These are phyloP conservation scores for Acipenser ruthenus DNA, from an alignment of 2,797 vertebrate species.

Conservation along the genomic window DNA sequence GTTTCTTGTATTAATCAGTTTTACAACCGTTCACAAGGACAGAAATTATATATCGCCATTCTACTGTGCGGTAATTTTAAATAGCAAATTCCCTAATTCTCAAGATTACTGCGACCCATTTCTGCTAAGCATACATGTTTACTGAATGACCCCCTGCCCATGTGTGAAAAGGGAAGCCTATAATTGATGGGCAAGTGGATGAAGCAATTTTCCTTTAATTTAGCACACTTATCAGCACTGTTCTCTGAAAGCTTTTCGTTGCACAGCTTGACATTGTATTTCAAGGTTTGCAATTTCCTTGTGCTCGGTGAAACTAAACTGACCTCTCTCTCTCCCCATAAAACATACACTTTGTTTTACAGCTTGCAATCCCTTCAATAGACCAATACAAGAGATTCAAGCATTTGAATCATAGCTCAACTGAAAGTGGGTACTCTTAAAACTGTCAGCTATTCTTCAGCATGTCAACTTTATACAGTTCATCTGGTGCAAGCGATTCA, in stretches of 20 bases:
- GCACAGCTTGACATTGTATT: constrained; percentile 21
- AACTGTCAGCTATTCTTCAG: no score
- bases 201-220: constrained; percentile 32
- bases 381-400: constrained; percentile 27
- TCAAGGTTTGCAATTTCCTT: constrained; percentile 20
- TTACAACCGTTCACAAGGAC: constrained; percentile 15
- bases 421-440: not conserved
- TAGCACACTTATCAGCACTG: constrained; percentile 16
- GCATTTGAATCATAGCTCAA: constrained; percentile 32
- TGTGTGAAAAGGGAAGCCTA: not conserved
- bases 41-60: constrained; percentile 5
- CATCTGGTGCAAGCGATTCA: no score
- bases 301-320: constrained; percentile 5
- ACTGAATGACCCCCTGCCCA: not conserved
- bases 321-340: constrained; percentile 16
- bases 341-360: constrained; percentile 29
- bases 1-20: no score
- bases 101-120: constrained; percentile 5
- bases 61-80: constrained; percentile 1
- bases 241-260: constrained; percentile 4
- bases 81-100: not conserved
- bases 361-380: constrained; percentile 29
- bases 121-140: constrained; percentile 7
- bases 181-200: constrained; percentile 27
- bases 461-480: no score